Conservation (phyloP, 2,797 vertebrate species). For the Anabacerthia variegaticeps region DNA sequence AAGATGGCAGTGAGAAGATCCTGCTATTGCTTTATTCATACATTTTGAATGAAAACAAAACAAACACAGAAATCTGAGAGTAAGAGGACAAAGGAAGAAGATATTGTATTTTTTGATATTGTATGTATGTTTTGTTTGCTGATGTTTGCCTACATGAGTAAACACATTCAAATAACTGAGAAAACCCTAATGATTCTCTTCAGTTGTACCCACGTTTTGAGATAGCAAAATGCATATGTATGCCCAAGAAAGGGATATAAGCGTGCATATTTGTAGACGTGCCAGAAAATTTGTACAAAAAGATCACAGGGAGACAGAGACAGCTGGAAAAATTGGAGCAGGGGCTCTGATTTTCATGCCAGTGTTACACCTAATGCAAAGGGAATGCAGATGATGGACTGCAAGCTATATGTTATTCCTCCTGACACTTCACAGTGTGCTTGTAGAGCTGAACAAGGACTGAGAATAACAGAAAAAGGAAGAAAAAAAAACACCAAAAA, state of each 20-base stretch:
- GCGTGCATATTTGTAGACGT: conserved; percentile 51
- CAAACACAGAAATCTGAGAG: conserved; percentile 37
- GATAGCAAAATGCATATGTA: conserved; percentile 2
- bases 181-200: conserved; percentile 17
- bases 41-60: conserved; percentile 64
- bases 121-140: not conserved
- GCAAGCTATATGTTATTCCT: conserved; percentile 54
- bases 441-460: not conserved
- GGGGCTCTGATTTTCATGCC: conserved; percentile 71
- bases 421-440: not conserved
- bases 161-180: conserved; percentile 40
- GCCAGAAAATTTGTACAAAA: conserved; percentile 74
- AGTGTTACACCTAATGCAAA: conserved; percentile 75
- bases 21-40: conserved; percentile 65
- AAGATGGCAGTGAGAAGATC: conserved; percentile 57
- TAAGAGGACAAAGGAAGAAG: not conserved
- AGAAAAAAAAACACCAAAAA: not conserved
- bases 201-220: conserved; percentile 29
- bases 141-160: not conserved
- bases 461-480: not conserved
- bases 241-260: conserved; percentile 43
- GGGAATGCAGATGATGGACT: conserved; percentile 69
- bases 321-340: conserved; percentile 80
- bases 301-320: conserved; percentile 77
- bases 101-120: not conserved